Percentiles rank a stretch among this genome's conserved stretches.
Evolutionary conservation across 1,140 invertebrate species (phyloP).

Genomic region (Prorops nasuta): DNA sequence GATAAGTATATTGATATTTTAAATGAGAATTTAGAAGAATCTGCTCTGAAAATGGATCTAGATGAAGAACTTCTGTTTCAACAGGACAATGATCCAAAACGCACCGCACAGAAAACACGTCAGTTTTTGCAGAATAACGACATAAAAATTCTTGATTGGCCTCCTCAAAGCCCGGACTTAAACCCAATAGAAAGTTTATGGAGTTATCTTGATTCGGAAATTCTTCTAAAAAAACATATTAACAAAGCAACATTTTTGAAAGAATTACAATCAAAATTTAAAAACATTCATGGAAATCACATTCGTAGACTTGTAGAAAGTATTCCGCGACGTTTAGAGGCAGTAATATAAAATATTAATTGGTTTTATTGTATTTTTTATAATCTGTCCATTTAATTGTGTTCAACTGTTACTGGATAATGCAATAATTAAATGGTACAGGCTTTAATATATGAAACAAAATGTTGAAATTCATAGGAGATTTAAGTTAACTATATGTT

Average conservation of each 20-base stretch:
- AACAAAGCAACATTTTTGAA: background rate
- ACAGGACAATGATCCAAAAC: constrained; percentile 4
- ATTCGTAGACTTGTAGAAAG: background rate
- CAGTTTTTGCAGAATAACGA: constrained; percentile 1
- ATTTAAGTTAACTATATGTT: too few relatives aligned
- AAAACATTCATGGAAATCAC: background rate
- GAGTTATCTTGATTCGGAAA: background rate
- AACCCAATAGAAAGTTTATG: constrained; percentile 7
- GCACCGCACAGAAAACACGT: background rate
- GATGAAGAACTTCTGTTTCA: constrained; percentile 1
- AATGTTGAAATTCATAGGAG: too few relatives aligned
- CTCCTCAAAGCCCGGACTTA: background rate
- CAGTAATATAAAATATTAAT: background rate
- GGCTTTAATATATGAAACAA: too few relatives aligned
- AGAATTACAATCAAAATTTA: background rate
- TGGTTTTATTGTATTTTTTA: background rate
- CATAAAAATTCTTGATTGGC: background rate
- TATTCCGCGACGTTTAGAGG: background rate
- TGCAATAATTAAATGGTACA: too few relatives aligned
- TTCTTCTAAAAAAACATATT: background rate
- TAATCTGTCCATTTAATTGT: background rate
- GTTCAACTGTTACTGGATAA: too few relatives aligned
- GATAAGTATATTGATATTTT: constrained; percentile 27
- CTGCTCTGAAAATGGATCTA: constrained; percentile 9
- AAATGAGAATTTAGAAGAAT: constrained; percentile 17